A percentile compares a stretch with the other conserved stretches of the same genome.
Conservation (phyloP, 2,113 vertebrate genomes). For the Vidua macroura region DNA sequence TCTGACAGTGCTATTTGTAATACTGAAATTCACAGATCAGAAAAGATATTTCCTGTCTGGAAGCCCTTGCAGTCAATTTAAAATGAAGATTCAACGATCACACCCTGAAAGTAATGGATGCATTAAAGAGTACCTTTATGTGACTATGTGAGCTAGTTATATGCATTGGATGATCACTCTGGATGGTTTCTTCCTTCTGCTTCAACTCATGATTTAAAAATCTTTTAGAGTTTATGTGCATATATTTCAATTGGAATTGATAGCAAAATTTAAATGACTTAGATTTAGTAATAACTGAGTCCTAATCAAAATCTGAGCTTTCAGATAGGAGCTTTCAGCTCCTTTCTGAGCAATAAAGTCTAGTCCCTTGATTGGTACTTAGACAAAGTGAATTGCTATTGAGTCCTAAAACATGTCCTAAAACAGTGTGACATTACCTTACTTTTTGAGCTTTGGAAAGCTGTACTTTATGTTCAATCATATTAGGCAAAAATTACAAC, state of each 20-base stretch:
- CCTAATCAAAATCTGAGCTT: not conserved
- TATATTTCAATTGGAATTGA: not conserved
- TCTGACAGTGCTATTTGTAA: not conserved
- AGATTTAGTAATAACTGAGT: not conserved
- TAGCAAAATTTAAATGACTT: not conserved
- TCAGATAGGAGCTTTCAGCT: not conserved
- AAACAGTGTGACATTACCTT: not conserved
- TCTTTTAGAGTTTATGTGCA: not conserved
- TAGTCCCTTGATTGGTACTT: not conserved
- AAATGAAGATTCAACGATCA: not conserved
- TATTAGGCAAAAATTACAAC: not conserved
- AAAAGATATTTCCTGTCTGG: not conserved
- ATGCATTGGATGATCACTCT: not conserved
- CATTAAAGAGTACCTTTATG: not conserved
- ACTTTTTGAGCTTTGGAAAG: not conserved
- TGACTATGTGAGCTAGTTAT: not conserved
- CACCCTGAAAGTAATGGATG: not conserved
- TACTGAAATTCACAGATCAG: not conserved
- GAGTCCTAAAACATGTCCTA: fast-evolving
- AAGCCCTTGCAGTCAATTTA: not conserved
- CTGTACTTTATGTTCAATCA: not conserved
- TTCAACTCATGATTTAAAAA: not conserved
- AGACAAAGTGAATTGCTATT: not conserved
- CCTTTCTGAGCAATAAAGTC: not conserved
- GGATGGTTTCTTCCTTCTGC: not conserved